These are phyloP conservation scores for Pentalonia nigronervosa DNA, from an alignment of 1,140 invertebrate genomes.

Conservation along the genomic window DNA sequence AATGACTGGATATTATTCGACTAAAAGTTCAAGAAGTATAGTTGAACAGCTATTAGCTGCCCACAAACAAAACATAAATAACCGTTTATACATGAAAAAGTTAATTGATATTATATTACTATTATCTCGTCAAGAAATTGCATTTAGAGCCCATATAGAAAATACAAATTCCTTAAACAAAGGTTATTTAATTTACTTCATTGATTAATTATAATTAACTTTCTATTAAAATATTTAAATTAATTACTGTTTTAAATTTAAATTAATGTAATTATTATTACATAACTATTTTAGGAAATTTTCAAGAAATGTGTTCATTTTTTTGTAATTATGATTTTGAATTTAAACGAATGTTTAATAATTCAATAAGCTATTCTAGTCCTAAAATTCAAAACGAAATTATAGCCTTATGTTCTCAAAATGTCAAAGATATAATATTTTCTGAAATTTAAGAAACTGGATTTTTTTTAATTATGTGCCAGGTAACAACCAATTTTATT, in stretches of 20 bases:
- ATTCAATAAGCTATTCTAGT: background rate
- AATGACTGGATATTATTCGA: conserved; percentile 18
- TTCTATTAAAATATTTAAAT: background rate
- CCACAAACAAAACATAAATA: background rate
- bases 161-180: background rate
- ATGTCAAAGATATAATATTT: background rate
- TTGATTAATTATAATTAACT: background rate
- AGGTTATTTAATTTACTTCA: background rate
- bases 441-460: conserved; percentile 13
- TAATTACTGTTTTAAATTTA: background rate
- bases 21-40: background rate
- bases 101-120: conserved; percentile 32
- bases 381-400: conserved; percentile 17
- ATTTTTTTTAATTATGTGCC: background rate
- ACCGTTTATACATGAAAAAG: background rate
- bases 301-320: conserved; percentile 10
- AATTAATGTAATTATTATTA: background rate
- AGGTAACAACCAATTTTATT: background rate
- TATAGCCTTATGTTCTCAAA: background rate
- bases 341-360: background rate
- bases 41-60: background rate
- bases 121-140: conserved; percentile 2
- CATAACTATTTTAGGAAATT: background rate
- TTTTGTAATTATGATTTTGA: conserved; percentile 3
- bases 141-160: conserved; percentile 26